These are phyloP conservation scores for Carapus acus DNA, from an alignment of 2,797 vertebrate species.

Conservation along the genomic window DNA sequence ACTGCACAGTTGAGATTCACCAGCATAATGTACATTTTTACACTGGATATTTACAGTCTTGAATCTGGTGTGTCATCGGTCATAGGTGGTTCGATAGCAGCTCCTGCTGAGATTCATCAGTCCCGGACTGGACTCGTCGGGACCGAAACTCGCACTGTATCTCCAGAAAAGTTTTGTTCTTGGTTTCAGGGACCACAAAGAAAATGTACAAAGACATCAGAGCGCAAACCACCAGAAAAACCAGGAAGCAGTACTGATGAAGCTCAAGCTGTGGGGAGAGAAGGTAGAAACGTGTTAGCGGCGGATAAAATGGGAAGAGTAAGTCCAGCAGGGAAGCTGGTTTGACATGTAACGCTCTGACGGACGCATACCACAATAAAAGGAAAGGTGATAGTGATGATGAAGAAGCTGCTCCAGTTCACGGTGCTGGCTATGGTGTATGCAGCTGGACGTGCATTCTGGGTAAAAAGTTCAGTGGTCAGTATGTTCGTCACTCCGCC, in stretches of 20 bases:
- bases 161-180: conserved; percentile 83
- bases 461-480: conserved; percentile 82
- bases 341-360: no score
- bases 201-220: conserved; percentile 73
- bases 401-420: conserved; percentile 84
- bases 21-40: no score
- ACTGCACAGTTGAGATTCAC: no score
- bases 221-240: conserved; percentile 76
- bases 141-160: conserved; percentile 63
- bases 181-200: conserved; percentile 80
- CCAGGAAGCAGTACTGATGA: conserved; percentile 84
- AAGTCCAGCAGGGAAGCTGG: no score
- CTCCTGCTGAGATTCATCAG: background rate
- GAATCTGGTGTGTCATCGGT: background rate
- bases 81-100: background rate
- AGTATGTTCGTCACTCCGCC: conserved; percentile 86
- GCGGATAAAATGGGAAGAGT: no score
- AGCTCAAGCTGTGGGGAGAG: conserved; percentile 73
- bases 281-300: no score
- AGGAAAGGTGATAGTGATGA: conserved; percentile 80
- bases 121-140: background rate
- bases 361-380: conserved; percentile 80
- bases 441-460: conserved; percentile 47
- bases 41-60: no score
- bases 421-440: no score